A percentile compares a stretch with the other conserved stretches of the same genome.
Evolutionary conservation across 92 coral and sea anemone species (phyloP).

Genomic region (Nematostella vectensis): DNA sequence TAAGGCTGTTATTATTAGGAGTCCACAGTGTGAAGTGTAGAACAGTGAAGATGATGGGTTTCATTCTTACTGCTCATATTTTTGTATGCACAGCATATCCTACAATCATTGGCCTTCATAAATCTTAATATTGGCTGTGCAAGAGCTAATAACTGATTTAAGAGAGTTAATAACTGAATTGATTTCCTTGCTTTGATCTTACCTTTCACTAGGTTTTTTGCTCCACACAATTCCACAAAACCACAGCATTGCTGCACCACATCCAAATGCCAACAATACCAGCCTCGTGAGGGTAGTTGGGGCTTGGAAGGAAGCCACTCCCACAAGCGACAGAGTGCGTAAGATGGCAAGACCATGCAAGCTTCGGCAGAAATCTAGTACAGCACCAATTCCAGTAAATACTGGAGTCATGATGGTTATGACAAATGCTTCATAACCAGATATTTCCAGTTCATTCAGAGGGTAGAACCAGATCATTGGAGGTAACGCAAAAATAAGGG

Average conservation of each 20-base stretch:
- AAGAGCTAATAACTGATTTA: too few species aligned
- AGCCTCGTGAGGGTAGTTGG: slow-evolving; percentile 76
- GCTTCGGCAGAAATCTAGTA: slow-evolving; percentile 59
- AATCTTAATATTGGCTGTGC: too few species aligned
- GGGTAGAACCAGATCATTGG: slow-evolving; percentile 99
- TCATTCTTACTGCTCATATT: too few species aligned
- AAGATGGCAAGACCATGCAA: slow-evolving; percentile 75
- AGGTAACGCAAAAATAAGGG: slow-evolving; percentile 69
- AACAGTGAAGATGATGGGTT: too few species aligned
- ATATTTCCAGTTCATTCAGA: slow-evolving; percentile 85
- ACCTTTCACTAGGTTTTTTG: slow-evolving; percentile 84
- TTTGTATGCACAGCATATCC: too few species aligned
- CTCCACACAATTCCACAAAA: slow-evolving; percentile 93
- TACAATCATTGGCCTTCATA: too few species aligned
- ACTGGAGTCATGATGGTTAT: slow-evolving; percentile 69
- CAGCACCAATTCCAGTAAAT: slow-evolving; percentile 40
- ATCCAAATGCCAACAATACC: slow-evolving; percentile 72
- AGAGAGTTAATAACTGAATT: too few species aligned
- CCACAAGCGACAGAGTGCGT: slow-evolving; percentile 69
- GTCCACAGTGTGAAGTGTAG: too few species aligned
- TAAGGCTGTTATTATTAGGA: too few species aligned
- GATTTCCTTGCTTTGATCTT: too few species aligned
- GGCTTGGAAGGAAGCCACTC: slow-evolving; percentile 91
- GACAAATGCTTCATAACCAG: slow-evolving; percentile 92
- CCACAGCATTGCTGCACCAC: slow-evolving; percentile 97